Percentiles rank a stretch among this genome's conserved stretches.
phyloP scores from a whole-genome alignment of 2,888 invertebrate species.

The Stenodera caucasica region DNA sequence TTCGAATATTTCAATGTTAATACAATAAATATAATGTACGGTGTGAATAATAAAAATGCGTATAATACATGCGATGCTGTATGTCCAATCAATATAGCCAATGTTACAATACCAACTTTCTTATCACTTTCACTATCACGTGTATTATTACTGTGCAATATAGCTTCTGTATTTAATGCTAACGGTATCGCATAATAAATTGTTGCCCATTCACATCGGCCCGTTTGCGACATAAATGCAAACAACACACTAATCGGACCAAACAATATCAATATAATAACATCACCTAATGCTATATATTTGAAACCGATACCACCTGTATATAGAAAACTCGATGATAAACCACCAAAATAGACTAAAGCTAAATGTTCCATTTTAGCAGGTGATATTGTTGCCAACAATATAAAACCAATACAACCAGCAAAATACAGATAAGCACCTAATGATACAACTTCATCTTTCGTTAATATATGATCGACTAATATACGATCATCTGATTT shows the following conservation, averaged over 20 bases:
- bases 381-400: conserved; percentile 67
- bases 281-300: conserved; percentile 93
- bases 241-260: conserved; percentile 93
- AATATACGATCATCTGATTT: conserved; percentile 93
- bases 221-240: conserved; percentile 91
- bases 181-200: conserved; percentile 93
- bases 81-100: conserved; percentile 91
- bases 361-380: conserved; percentile 95
- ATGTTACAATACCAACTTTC: conserved; percentile 88
- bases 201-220: conserved; percentile 85
- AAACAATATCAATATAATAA: conserved; percentile 88
- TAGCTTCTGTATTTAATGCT: conserved; percentile 92
- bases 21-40: conserved; percentile 87
- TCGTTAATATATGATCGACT: conserved; percentile 87
- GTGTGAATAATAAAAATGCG: conserved; percentile 85
- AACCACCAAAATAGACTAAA: conserved; percentile 90
- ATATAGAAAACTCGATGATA: conserved; percentile 94
- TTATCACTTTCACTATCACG: conserved; percentile 87
- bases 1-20: conserved; percentile 80
- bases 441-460: conserved; percentile 76
- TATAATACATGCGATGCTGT: conserved; percentile 90
- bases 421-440: conserved; percentile 86
- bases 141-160: conserved; percentile 93
- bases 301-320: conserved; percentile 95
- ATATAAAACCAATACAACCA: conserved; percentile 66